Conservation (phyloP, 1,140 invertebrate species). For the Tribolium madens region DNA sequence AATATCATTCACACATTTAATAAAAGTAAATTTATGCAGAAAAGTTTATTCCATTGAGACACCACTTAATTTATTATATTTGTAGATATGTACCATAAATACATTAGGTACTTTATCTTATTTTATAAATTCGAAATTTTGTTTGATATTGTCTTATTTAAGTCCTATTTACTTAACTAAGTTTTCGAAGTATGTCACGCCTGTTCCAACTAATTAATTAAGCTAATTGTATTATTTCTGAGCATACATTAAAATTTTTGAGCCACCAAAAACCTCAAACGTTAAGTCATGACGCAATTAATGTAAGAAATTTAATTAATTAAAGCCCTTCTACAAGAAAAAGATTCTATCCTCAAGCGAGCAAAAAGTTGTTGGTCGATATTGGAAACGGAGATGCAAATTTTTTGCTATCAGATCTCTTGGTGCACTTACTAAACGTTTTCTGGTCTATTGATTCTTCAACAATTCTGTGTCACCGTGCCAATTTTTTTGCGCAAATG, state of each 20-base stretch:
- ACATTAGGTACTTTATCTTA: background rate
- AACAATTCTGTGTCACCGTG: background rate
- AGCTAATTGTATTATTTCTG: background rate
- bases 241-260: too few relatives aligned
- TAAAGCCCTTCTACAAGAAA: background rate
- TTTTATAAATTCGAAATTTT: background rate
- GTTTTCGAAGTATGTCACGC: too few relatives aligned
- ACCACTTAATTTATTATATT: background rate
- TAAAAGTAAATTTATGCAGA: background rate
- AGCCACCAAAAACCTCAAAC: background rate
- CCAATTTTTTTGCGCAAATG: conserved; percentile 11
- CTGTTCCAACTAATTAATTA: background rate
- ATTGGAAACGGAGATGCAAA: conserved; percentile 21
- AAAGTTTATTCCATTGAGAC: background rate
- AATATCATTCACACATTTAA: background rate
- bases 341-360: background rate
- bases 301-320: conserved; percentile 12
- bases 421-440: conserved; percentile 1
- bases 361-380: background rate
- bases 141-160: background rate
- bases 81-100: background rate
- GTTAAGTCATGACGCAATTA: background rate
- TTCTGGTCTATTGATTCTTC: conserved; percentile 1
- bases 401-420: background rate
- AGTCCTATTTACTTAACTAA: too few relatives aligned